Conservation (phyloP, 2,113 vertebrate genomes). For the Cricetomys ansorgei region DNA sequence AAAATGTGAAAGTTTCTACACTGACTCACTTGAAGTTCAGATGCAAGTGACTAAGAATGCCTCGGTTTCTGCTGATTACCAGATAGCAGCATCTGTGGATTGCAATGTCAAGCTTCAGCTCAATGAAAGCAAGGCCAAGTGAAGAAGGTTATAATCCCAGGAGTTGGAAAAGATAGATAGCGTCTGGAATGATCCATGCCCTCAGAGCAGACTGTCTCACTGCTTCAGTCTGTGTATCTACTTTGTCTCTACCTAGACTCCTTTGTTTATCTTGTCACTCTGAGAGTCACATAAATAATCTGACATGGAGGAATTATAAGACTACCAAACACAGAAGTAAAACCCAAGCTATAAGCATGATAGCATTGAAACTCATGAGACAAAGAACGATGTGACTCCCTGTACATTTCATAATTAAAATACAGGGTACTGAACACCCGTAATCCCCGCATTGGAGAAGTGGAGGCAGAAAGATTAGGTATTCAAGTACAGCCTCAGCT, state of each 20-base stretch:
- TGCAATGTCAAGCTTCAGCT: background rate
- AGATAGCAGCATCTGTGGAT: background rate
- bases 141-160: constrained; percentile 21
- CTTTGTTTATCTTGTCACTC: background rate
- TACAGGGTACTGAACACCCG: background rate
- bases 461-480: background rate
- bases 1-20: background rate
- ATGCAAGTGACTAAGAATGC: background rate
- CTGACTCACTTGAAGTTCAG: background rate
- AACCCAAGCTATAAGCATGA: background rate
- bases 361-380: background rate
- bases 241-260: background rate
- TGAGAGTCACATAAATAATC: background rate
- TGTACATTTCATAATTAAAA: constrained; percentile 7
- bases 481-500: background rate
- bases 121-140: too few relatives aligned
- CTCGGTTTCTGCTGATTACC: background rate
- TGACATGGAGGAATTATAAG: background rate
- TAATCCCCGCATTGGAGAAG: background rate
- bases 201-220: background rate
- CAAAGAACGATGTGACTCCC: background rate
- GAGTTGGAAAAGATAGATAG: background rate
- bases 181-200: background rate
- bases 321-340: background rate
- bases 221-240: background rate